Conservation (phyloP, 2,888 invertebrate species). For the Strigamia crassipes region DNA sequence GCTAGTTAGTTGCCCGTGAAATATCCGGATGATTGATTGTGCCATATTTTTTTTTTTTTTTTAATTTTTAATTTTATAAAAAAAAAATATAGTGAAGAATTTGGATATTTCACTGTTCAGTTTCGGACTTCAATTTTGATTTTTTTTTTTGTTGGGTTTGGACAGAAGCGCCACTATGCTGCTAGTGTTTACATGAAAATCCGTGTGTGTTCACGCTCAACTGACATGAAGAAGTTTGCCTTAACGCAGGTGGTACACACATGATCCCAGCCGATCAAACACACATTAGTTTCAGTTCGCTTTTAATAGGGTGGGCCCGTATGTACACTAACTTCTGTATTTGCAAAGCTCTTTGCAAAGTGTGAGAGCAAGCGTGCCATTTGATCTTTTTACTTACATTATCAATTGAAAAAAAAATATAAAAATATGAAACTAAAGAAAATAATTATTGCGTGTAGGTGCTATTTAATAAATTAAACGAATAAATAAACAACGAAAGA, state of each 20-base stretch:
- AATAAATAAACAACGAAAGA: neutral
- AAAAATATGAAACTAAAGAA: too few relatives aligned
- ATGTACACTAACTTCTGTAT: neutral
- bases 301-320: neutral
- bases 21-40: neutral
- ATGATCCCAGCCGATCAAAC: neutral
- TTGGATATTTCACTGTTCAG: too few relatives aligned
- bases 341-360: conserved; percentile 4
- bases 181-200: neutral
- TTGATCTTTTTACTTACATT: neutral
- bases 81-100: too few relatives aligned
- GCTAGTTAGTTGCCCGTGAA: neutral
- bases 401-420: neutral
- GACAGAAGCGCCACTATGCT: too few relatives aligned
- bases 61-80: too few relatives aligned
- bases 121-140: too few relatives aligned
- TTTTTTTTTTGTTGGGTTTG: too few relatives aligned
- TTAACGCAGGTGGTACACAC: neutral
- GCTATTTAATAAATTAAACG: too few relatives aligned
- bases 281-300: conserved; percentile 1
- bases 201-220: neutral
- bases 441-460: too few relatives aligned
- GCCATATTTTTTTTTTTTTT: too few relatives aligned
- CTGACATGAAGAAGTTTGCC: neutral
- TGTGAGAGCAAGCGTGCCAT: neutral